Conservation (phyloP, 1,140 invertebrate genomes). For the Stenopsyche tienmushanensis region DNA sequence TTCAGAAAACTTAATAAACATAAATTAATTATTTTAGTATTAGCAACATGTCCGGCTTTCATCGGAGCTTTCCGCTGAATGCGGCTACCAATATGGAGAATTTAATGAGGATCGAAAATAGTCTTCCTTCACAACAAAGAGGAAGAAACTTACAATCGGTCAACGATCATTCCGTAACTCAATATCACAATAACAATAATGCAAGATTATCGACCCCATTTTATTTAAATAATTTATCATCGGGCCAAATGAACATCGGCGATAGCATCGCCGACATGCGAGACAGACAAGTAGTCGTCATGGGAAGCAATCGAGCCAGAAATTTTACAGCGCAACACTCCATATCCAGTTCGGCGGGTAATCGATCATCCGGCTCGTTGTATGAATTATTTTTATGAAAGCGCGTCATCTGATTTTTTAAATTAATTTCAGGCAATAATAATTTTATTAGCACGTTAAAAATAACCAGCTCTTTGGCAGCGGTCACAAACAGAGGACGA, state of each 20-base stretch:
- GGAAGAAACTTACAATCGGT: slow-evolving; percentile 6
- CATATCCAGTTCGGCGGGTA: slow-evolving; percentile 36
- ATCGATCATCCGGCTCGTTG: not conserved
- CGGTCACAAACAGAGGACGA: slow-evolving; percentile 27
- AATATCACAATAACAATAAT: slow-evolving; percentile 30
- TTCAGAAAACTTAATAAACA: no score
- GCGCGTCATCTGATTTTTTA: not conserved
- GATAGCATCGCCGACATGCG: slow-evolving; percentile 38
- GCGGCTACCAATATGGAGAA: slow-evolving; percentile 39
- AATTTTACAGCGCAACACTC: slow-evolving; percentile 41
- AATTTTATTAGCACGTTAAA: slow-evolving; percentile 41
- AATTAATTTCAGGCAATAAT: slow-evolving; percentile 33
- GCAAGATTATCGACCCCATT: slow-evolving; percentile 31
- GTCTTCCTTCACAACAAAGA: slow-evolving; percentile 29
- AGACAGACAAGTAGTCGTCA: slow-evolving; percentile 38
- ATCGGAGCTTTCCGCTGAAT: slow-evolving; percentile 47
- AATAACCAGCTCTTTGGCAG: slow-evolving; percentile 39
- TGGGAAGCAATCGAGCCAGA: slow-evolving; percentile 35
- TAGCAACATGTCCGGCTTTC: slow-evolving; percentile 46
- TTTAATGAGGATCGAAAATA: slow-evolving; percentile 33
- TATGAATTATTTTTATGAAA: slow-evolving; percentile 6
- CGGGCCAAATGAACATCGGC: slow-evolving; percentile 24
- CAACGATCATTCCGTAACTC: slow-evolving; percentile 19
- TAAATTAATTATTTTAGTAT: slow-evolving; percentile 43
- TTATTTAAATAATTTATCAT: slow-evolving; percentile 35